Percentiles rank a stretch among this genome's conserved stretches.
Conservation (phyloP, 2,888 invertebrate species). For the Pammene fasciana region DNA sequence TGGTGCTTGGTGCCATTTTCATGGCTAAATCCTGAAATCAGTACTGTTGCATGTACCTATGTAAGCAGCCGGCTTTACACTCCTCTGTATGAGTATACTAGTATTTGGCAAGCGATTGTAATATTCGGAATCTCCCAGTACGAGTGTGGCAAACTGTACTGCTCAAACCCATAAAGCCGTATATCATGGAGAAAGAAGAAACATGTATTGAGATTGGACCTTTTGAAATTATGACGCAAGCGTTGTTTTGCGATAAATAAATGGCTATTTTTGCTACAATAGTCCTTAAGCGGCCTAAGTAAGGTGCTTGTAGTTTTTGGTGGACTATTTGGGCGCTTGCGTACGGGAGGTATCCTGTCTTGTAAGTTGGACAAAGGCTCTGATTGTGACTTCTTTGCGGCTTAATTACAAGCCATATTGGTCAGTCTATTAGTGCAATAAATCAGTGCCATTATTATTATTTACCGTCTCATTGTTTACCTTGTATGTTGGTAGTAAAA, state of each 20-base stretch:
- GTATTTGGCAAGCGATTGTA: background rate
- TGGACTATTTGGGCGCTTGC: constrained; percentile 42
- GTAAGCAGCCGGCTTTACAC: too few species aligned
- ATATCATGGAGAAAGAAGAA: background rate
- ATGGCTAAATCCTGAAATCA: too few species aligned
- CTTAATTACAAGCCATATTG: constrained; percentile 62
- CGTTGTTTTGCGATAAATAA: constrained; percentile 31
- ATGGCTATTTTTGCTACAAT: constrained; percentile 5
- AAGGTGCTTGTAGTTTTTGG: constrained; percentile 43
- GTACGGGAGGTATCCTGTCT: constrained; percentile 54
- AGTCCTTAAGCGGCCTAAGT: constrained; percentile 41
- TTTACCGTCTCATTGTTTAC: constrained; percentile 51
- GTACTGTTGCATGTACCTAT: too few species aligned
- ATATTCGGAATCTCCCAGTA: constrained; percentile 24
- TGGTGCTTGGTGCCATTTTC: too few species aligned
- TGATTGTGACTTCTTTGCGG: constrained; percentile 60
- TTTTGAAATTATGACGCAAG: background rate
- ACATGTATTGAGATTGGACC: background rate
- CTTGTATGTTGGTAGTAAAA: constrained; percentile 19
- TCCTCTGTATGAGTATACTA: background rate
- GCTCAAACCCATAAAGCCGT: background rate
- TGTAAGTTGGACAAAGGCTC: constrained; percentile 62
- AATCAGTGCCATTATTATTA: constrained; percentile 35
- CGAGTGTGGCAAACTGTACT: constrained; percentile 48
- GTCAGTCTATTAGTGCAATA: constrained; percentile 34